A percentile compares a stretch with the other conserved stretches of the same genome.
Evolutionary conservation across 2,797 vertebrate species (phyloP).

Genomic region (Basileuterus tristriatus): DNA sequence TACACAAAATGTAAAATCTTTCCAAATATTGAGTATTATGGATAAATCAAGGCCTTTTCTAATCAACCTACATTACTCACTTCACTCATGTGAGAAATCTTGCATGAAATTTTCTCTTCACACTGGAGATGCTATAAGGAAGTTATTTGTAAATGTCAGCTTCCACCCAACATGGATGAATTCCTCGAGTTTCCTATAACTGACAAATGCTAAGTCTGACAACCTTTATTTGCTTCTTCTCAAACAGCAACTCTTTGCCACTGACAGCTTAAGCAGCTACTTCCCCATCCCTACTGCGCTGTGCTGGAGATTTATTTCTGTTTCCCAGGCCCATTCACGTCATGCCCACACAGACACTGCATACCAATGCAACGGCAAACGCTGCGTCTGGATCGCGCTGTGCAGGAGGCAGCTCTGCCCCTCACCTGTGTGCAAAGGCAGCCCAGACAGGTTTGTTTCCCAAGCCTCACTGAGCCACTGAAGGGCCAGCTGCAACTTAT

Average conservation of each 20-base stretch:
- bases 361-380: accelerated
- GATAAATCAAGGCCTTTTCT: background rate
- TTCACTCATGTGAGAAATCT: background rate
- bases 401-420: background rate
- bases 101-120: background rate
- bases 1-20: background rate
- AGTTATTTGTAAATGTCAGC: background rate
- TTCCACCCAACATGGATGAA: background rate
- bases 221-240: background rate
- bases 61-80: background rate
- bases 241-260: background rate
- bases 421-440: background rate
- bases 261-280: background rate
- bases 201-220: background rate
- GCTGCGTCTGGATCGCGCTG: accelerated
- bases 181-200: background rate
- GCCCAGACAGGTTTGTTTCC: background rate
- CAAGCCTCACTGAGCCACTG: background rate
- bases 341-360: accelerated
- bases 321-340: background rate
- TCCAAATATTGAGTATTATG: background rate
- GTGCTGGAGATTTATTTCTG: background rate
- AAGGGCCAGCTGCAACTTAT: background rate
- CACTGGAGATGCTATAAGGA: background rate
- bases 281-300: background rate